Conservation (phyloP, 1,140 invertebrate species). For the Zaprionus ghesquierei region DNA sequence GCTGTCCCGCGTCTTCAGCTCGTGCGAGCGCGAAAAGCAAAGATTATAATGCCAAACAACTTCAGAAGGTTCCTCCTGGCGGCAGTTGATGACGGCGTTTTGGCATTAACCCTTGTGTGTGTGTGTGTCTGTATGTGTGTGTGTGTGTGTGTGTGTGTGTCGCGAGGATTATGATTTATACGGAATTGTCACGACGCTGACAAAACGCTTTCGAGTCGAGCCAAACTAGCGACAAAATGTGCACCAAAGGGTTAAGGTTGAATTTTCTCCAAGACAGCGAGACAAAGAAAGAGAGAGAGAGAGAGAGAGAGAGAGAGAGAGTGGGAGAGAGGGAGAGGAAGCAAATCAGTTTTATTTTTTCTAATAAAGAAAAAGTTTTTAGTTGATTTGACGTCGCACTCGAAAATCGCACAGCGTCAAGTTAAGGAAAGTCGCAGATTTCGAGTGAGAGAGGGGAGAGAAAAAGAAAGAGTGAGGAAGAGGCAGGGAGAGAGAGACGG, state of each 20-base stretch:
- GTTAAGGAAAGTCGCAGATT: conserved; percentile 18
- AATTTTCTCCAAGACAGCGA: background rate
- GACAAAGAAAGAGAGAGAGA: background rate
- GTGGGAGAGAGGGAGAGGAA: conserved; percentile 20
- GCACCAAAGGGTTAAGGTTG: conserved; percentile 26
- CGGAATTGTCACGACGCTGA: conserved; percentile 52
- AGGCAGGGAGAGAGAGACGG: conserved; percentile 28
- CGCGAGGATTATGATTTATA: conserved; percentile 49
- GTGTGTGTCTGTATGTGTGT: background rate
- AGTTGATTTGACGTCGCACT: conserved; percentile 72
- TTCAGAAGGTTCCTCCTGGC: conserved; percentile 35
- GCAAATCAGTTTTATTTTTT: background rate
- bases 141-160: background rate
- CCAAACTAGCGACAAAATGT: background rate
- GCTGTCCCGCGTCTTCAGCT: conserved; percentile 11
- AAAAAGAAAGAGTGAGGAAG: background rate
- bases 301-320: background rate
- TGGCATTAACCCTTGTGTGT: conserved; percentile 10
- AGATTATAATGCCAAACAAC: conserved; percentile 61
- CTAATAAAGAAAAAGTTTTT: conserved; percentile 46
- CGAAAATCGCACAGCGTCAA: conserved; percentile 62
- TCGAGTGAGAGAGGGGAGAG: background rate
- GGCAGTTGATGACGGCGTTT: conserved; percentile 36
- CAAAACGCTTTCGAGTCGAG: conserved; percentile 23
- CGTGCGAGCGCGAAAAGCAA: conserved; percentile 46